Evolutionary conservation across 2,797 vertebrate genomes (phyloP), one percentile per base, ranked within the genome.

Genomic region (Syngnathus acus): DNA sequence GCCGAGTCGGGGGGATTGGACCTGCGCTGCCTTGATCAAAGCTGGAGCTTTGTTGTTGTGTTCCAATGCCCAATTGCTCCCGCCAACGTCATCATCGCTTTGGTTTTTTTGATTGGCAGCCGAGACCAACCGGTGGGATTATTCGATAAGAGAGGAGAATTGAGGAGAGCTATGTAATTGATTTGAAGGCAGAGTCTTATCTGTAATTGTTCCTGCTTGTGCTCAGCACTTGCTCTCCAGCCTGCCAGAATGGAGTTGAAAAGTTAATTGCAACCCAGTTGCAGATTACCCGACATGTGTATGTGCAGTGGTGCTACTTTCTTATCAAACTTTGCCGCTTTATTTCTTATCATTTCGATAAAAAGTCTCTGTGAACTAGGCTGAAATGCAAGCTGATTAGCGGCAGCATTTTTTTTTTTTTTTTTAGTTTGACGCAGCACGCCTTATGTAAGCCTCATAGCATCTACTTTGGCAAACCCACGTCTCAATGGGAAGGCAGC

Each of bases 401-500:
- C 69, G 69, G 63, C 21, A 54, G 66, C 70, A 9, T 51, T 73
- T 68, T 67, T 66, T 62, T 66, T 78, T 61, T 43, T 9, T 43
- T 51, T 48, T 72, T 68, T 67, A 67, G 65, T 65, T 78, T 61
- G 51, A 39, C 60, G 68, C 70, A 60, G 50, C 83, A 76, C 67
- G 73, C 72, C 78, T 86, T 86, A 84, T 68, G 65, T 86, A 87
- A 86, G 77, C 66, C 21, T 72, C 68, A 58, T 68, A 57, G 73
- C 42, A 70, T 76, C 75, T 76, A 50, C 79, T 79, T 80, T 74
- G 53, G 47, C 64, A 73, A 84, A 71, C 73, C 80, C 78, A 79
- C 77, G 57, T 70, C 68, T 71, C 39, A n/a, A 65, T 69, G 48
- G 21, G 62, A 71, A 77, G 74, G 79, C 72, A 70, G 74, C 38